These are phyloP conservation scores for Odontocerum albicorne DNA, from an alignment of 2,888 invertebrate genomes.

Conservation along the genomic window DNA sequence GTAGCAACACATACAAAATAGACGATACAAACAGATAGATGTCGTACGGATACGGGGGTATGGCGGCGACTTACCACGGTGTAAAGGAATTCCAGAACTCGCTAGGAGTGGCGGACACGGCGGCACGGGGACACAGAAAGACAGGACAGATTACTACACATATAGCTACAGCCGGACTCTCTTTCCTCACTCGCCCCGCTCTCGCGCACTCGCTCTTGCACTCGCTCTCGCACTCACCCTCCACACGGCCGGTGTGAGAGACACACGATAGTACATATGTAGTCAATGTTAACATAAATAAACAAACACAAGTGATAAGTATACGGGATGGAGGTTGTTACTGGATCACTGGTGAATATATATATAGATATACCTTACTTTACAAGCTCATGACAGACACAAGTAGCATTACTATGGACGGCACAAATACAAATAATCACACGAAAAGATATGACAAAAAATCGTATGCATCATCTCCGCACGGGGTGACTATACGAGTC, in stretches of 20 bases:
- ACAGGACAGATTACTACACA: slow-evolving; percentile 66
- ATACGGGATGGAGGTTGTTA: slow-evolving; percentile 20
- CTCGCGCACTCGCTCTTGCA: slow-evolving; percentile 14
- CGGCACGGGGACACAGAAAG: slow-evolving; percentile 71
- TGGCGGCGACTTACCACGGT: slow-evolving; percentile 93
- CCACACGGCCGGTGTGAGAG: slow-evolving; percentile 28
- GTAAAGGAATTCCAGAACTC: slow-evolving; percentile 98
- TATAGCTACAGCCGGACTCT: slow-evolving; percentile 49
- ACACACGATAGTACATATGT: slow-evolving; percentile 31
- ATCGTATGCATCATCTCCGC: slow-evolving; percentile 1
- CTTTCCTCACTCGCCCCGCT: slow-evolving; percentile 4
- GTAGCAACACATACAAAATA: slow-evolving; percentile 36
- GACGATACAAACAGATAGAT: slow-evolving; percentile 46
- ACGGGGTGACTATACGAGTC: neutral
- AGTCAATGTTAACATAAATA: slow-evolving; percentile 22
- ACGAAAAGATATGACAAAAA: slow-evolving; percentile 20
- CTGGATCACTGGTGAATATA: slow-evolving; percentile 23
- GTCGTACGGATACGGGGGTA: slow-evolving; percentile 58
- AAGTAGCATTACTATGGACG: slow-evolving; percentile 46
- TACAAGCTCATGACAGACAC: slow-evolving; percentile 49
- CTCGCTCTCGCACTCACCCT: slow-evolving; percentile 10
- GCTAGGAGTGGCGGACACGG: slow-evolving; percentile 79
- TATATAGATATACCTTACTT: slow-evolving; percentile 34
- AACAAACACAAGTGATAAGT: slow-evolving; percentile 24
- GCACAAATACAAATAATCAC: slow-evolving; percentile 33